Evolutionary conservation across 2,888 invertebrate species (phyloP), one percentile per base, ranked within the genome.

Genomic region (Empis livida): DNA sequence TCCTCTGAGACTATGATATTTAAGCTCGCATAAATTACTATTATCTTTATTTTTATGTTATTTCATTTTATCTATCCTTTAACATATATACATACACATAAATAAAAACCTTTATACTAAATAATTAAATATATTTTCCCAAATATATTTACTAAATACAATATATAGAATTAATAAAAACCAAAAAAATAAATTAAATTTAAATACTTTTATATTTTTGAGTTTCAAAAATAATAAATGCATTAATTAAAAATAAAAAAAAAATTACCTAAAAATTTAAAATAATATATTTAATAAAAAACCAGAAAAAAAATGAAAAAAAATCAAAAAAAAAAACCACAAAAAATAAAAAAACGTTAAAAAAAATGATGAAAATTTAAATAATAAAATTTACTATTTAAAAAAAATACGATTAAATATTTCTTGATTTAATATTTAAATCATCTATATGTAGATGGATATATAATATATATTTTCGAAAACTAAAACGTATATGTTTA

Each of bases 401-500:
- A 37, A 35, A 13, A 42, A 45, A 42, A 48, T 46, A 51, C 32
- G 43, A 13, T 46, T 38, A 50, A 38, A 44, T 42, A 42, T 32
- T 40, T 42, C 38, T 41, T 47, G n/a, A 48, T 41, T 41, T 41
- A 35, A 41, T 23, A 41, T 41, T 55, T 54, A 56, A 57, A 56
- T 59, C 59, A 59, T 59, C 59, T 59, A 59, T 59, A 59, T 59
- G 56, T 59, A 59, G 57, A 59, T 59, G 59, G 57, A 52, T 42
- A 49, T 46, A 49, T 49, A 40, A 40, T 23, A 41, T 23, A 23
- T 41, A 41, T 41, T 23, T 39, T 39, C 39, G 39, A n/a, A 41
- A 41, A 41, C 17, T 11, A 16, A 39, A 54, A 55, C 58, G 55
- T 58, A 58, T 58, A 55, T 58, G 56, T 58, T 58, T 57, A 57